Evolutionary conservation across 2,113 vertebrate species (phyloP).

Genomic region (Meleagris gallopavo): DNA sequence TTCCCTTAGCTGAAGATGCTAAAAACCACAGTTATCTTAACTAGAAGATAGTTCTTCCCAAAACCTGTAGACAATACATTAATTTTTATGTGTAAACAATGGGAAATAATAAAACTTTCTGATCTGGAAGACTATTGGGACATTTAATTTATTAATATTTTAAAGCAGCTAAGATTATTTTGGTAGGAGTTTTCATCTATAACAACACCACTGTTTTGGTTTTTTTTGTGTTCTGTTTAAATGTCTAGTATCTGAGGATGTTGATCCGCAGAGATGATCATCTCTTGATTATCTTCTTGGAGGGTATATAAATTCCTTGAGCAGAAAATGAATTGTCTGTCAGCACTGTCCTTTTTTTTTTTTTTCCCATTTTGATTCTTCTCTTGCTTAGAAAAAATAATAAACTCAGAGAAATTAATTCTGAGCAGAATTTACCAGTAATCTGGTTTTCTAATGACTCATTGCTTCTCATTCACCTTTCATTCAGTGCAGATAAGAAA

Average conservation of each 20-base stretch:
- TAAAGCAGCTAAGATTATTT: neutral
- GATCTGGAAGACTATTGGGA: neutral
- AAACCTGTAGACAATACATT: neutral
- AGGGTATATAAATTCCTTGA: neutral
- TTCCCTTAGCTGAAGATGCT: neutral
- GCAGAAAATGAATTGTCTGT: neutral
- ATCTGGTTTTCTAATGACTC: slow-evolving; percentile 5
- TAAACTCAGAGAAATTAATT: neutral
- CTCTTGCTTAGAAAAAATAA: neutral
- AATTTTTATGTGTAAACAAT: neutral
- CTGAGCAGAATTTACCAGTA: neutral
- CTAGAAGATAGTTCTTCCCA: neutral
- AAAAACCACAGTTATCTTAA: neutral
- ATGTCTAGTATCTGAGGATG: neutral
- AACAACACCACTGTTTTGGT: fast-evolving
- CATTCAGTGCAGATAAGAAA: neutral
- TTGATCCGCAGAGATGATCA: neutral
- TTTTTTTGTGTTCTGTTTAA: neutral
- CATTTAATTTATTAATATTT: neutral
- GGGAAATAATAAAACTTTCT: neutral
- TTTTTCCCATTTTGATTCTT: neutral
- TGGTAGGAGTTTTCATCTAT: neutral
- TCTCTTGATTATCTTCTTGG: neutral
- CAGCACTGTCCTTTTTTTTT: neutral
- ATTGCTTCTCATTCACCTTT: slow-evolving; percentile 11